Evolutionary conservation across 2,888 invertebrate species (phyloP).

Genomic region (Lamellibrachia columna): DNA sequence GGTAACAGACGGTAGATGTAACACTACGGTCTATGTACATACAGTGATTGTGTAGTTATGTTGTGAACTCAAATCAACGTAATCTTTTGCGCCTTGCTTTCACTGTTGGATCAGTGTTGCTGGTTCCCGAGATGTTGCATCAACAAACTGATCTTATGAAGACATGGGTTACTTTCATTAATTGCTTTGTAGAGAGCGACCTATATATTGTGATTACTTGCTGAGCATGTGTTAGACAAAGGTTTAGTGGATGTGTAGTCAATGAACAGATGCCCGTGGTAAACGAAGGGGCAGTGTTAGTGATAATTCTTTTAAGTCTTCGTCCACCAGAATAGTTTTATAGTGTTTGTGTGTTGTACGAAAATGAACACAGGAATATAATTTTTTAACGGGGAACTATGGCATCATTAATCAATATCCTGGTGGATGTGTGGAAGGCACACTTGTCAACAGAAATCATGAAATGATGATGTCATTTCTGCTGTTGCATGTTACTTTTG

Average conservation of each 20-base stretch:
- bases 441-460: neutral
- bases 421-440: neutral
- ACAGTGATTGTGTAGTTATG: neutral
- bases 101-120: neutral
- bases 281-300: neutral
- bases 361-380: neutral
- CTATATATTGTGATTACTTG: neutral
- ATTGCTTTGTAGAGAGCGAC: neutral
- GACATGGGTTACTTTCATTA: neutral
- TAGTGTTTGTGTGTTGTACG: neutral
- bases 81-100: neutral
- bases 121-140: neutral
- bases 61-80: neutral
- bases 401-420: neutral
- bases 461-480: neutral
- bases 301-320: neutral
- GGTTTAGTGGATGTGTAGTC: neutral
- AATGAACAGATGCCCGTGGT: neutral
- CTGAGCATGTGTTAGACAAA: neutral
- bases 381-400: neutral
- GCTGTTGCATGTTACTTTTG: neutral
- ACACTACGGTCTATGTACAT: neutral
- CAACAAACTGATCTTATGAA: neutral
- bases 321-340: conserved; percentile 6
- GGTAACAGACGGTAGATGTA: neutral